Evolutionary conservation across 2,113 vertebrate species (phyloP), one percentile per base, ranked within the genome.

Genomic region (Ancistrus triradiatus): DNA sequence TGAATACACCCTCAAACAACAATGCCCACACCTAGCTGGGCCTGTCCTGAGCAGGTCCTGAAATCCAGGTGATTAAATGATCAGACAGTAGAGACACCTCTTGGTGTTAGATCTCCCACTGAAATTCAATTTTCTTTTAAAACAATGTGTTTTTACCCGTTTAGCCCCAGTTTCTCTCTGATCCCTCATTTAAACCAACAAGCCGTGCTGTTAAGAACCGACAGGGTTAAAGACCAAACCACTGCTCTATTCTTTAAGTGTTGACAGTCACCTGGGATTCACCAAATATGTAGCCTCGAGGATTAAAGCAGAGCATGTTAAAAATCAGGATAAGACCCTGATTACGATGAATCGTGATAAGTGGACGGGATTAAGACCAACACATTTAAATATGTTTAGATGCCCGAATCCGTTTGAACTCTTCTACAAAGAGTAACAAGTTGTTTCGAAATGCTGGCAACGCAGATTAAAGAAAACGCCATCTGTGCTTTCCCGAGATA

Each of bases 401-500:
- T 48, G n/a, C n/a, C n/a, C n/a, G n/a, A n/a, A n/a, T n/a, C n/a
- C n/a, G n/a, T n/a, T n/a, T n/a, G n/a, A n/a, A 31, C 7, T 7
- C 10, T 14, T 17, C 18, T 22, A 14, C 7, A 61, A 28, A 21
- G 11, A 60, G 44, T 19, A 38, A 21, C 25, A 38, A 37, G 22
- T 27, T 15, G 6, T 13, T 13, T 21, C n/a, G 13, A 27, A 10
- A 9, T 27, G 19, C 37, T 61, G 6, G 14, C 7, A 53, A 7
- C 17, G n/a, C 10, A 18, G 7, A 21, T 52, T 27, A 43, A 44
- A 24, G 50, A 55, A 38, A 31, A 49, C 49, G 44, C 62, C 50
- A 11, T 64, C 38, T 11, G 25, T 2, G 14, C 1, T 17, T 10
- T 18, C 15, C 22, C 35, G 7, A n/a, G n/a, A n/a, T n/a, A n/a